Base-by-base conservation (phyloP, 30 jellyfish, hydroid and myxozoan genomes). In the Chrysaora quinquecirrha region DNA sequence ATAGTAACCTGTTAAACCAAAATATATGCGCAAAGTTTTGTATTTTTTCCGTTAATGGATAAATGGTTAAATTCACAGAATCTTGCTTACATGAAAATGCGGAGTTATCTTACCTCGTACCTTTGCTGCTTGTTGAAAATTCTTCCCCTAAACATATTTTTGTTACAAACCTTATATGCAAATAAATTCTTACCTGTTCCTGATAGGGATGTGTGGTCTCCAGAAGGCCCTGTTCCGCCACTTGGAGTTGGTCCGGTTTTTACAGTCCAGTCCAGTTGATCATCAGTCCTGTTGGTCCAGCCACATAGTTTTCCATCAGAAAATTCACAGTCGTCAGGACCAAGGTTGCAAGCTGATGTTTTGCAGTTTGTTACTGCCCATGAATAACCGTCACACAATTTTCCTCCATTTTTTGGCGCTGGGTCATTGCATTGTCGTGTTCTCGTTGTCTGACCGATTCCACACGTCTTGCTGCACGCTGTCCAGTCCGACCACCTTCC, bases 401-500 rank as follows among this genome's bases (percentile, higher is more conserved):
- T 30, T 22, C 98, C 98, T 1, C 97, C 96, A 78, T 92, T 76
- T 31, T 64, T 48, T 0, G 98, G 98, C 1, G 78, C 68, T 48
- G 98, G 98, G 71, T 92, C 94, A 64, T 87, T 82, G 85, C 98
- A 92, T 19, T 14, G 28, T 4, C 98, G 96, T 27, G 75, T 72
- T 31, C 98, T 62, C 61, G 64, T 73, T 20, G 14, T 62, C 34
- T 29, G 33, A 0, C 98, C 98, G n/a, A 34, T 38, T 18, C 80
- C 98, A 87, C 98, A 92, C 20, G 92, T 31, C 27, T 66, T 30
- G 58, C 84, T 78, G 82, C 98, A 92, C 1, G 62, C 2, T 30
- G 81, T 61, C 98, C 98, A 92, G 2, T 95, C 20, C 4, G 87
- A 33, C 98, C 98, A 92, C 35, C 88, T 58, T 43, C 92, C 92